These are phyloP conservation scores for Diplazon laetatorius DNA, from an alignment of 2,888 invertebrate species.

Conservation along the genomic window DNA sequence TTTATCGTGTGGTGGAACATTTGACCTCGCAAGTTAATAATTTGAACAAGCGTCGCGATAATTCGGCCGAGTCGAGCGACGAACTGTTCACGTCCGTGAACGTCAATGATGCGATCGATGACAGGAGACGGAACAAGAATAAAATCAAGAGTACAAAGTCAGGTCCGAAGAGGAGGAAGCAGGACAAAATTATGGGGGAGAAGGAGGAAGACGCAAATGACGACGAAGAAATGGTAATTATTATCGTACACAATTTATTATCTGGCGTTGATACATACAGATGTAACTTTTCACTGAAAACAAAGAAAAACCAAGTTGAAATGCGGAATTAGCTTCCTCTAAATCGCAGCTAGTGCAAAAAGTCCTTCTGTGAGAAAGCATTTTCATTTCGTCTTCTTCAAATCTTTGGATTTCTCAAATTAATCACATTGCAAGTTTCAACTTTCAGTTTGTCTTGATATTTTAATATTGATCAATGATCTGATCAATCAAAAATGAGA, in stretches of 20 bases:
- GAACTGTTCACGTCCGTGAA: neutral
- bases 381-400: too few relatives aligned
- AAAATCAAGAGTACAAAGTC: conserved; percentile 53
- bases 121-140: conserved; percentile 49
- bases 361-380: too few relatives aligned
- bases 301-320: too few relatives aligned
- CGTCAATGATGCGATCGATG: conserved; percentile 31
- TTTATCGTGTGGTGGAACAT: conserved; percentile 63
- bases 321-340: too few relatives aligned
- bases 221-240: conserved; percentile 35
- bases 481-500: too few relatives aligned
- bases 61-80: neutral
- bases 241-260: neutral
- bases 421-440: too few relatives aligned
- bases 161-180: conserved; percentile 57
- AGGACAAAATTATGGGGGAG: conserved; percentile 35
- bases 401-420: too few relatives aligned
- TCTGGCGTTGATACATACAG: too few relatives aligned
- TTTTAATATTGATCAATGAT: too few relatives aligned
- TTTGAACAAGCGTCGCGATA: conserved; percentile 32
- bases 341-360: too few relatives aligned
- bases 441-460: too few relatives aligned
- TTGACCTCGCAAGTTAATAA: conserved; percentile 51
- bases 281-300: too few relatives aligned
- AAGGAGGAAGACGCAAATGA: conserved; percentile 29